These are phyloP conservation scores for Fistularia commersonii DNA, from an alignment of 2,797 vertebrate species.

Conservation along the genomic window DNA sequence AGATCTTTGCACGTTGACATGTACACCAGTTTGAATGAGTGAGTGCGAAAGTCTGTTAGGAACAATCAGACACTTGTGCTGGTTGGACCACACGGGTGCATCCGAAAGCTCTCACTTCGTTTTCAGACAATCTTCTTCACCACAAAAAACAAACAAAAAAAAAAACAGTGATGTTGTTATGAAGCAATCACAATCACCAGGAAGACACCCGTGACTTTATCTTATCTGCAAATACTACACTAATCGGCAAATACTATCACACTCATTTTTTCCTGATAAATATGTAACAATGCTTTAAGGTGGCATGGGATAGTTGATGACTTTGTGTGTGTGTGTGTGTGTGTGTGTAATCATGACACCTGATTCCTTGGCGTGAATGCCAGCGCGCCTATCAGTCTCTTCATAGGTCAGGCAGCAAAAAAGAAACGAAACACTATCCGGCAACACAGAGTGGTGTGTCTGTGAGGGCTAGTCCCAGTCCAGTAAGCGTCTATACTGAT, in stretches of 20 bases:
- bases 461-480: too few relatives aligned
- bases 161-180: too few relatives aligned
- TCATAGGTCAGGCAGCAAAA: slow-evolving; percentile 29
- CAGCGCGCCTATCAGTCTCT: slow-evolving; percentile 14
- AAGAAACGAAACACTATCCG: slow-evolving; percentile 47
- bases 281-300: too few relatives aligned
- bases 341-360: slow-evolving; percentile 25
- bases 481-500: too few relatives aligned
- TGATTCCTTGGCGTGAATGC: slow-evolving; percentile 29
- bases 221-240: slow-evolving; percentile 37
- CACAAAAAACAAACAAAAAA: too few relatives aligned
- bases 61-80: background rate
- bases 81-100: too few relatives aligned
- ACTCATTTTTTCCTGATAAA: background rate
- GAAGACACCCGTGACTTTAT: too few relatives aligned
- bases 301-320: too few relatives aligned
- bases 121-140: too few relatives aligned
- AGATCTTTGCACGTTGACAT: slow-evolving; percentile 1
- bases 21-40: slow-evolving; percentile 8
- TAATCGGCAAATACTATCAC: background rate
- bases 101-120: too few relatives aligned
- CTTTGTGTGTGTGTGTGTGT: too few relatives aligned
- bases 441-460: background rate
- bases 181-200: too few relatives aligned
- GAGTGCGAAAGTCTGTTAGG: slow-evolving; percentile 20